These are phyloP conservation scores for Rhynchotus rufescens DNA, from an alignment of 2,797 vertebrate genomes.

Conservation along the genomic window DNA sequence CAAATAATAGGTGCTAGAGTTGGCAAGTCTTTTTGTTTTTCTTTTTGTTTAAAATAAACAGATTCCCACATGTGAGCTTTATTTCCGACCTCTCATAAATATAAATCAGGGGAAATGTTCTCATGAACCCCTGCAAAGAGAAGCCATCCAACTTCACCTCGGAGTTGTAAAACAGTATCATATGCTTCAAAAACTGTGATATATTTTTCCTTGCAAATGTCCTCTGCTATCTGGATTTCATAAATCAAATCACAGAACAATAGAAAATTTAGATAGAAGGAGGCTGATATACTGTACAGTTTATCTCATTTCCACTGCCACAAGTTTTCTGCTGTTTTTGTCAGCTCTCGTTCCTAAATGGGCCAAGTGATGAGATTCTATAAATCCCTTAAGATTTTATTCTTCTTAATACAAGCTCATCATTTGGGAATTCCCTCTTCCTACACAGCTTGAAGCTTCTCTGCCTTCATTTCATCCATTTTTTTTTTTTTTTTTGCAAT, in stretches of 20 bases:
- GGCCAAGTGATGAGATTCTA: neutral
- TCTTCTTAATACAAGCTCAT: conserved; percentile 40
- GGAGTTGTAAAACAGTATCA: conserved; percentile 32
- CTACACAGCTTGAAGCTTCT: conserved; percentile 14
- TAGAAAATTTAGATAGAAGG: neutral
- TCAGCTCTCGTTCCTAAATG: neutral
- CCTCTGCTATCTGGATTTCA: conserved; percentile 22
- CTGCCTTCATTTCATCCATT: conserved; percentile 36
- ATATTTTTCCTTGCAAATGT: conserved; percentile 21
- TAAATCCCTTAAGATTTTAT: conserved; percentile 21
- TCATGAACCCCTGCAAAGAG: conserved; percentile 39
- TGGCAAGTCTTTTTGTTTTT: neutral
- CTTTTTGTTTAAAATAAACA: neutral
- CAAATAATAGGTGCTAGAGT: conserved; percentile 20
- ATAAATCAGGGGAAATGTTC: conserved; percentile 51
- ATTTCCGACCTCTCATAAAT: conserved; percentile 52
- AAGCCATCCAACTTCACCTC: conserved; percentile 45
- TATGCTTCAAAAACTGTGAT: conserved; percentile 37
- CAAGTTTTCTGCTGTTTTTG: neutral
- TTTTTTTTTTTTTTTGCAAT: conserved; percentile 26
- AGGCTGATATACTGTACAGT: neutral
- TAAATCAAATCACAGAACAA: conserved; percentile 40
- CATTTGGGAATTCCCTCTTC: conserved; percentile 50
- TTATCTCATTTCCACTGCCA: neutral
- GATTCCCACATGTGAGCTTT: conserved; percentile 20